Conservation (phyloP, 2,113 vertebrate species). For the Papio anubis region DNA sequence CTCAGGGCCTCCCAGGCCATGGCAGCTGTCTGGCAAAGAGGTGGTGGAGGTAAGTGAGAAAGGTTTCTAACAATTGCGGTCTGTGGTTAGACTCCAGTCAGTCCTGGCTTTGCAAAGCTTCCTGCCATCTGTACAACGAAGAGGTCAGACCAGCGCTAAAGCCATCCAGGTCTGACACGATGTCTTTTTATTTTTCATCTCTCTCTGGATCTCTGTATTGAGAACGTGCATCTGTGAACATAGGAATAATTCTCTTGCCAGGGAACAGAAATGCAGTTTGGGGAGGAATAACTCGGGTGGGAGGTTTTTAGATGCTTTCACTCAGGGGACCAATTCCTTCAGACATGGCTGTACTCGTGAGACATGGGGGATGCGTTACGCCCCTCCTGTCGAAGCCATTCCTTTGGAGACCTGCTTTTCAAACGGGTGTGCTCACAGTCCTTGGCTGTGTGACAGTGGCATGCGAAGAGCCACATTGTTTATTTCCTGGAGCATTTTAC, state of each 20-base stretch:
- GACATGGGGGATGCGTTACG: accelerated
- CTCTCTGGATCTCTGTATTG: background rate
- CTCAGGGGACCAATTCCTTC: background rate
- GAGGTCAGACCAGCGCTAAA: background rate
- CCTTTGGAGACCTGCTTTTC: background rate
- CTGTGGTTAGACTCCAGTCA: background rate
- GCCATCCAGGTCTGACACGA: background rate
- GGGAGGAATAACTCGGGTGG: background rate
- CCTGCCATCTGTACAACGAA: background rate
- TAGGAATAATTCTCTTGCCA: background rate
- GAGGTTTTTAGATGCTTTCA: background rate
- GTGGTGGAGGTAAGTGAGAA: background rate
- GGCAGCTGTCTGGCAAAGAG: background rate
- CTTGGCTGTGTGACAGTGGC: background rate
- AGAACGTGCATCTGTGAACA: background rate
- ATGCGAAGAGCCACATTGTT: background rate
- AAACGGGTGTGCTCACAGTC: background rate
- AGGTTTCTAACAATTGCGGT: background rate
- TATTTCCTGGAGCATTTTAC: constrained; percentile 2
- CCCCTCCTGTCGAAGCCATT: background rate
- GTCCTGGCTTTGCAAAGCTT: background rate
- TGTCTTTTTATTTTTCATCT: background rate
- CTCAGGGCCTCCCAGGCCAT: background rate
- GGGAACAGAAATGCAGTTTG: background rate
- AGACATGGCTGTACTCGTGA: background rate